A percentile compares a stretch with the other conserved stretches of the same genome.
phyloP scores from a whole-genome alignment of 2,797 vertebrate species.

The Cuculus canorus region DNA sequence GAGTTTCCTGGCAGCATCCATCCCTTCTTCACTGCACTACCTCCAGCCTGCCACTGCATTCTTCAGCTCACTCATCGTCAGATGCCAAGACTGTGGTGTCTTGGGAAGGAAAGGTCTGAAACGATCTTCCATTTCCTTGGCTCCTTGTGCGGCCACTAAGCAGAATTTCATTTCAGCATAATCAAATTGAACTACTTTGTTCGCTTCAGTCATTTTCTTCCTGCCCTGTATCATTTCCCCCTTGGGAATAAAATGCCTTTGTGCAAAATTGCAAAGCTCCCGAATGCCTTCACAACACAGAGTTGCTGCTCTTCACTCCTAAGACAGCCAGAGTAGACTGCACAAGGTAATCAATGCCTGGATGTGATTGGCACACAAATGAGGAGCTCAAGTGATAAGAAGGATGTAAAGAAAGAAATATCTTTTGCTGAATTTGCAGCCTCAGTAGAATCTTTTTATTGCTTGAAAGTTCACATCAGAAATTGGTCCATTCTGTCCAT shows the following conservation, averaged over 20 bases:
- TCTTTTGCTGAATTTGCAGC: not conserved
- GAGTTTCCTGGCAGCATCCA: not conserved
- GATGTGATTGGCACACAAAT: slow-evolving; percentile 56
- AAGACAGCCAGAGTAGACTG: slow-evolving; percentile 24
- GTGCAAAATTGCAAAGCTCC: slow-evolving; percentile 4
- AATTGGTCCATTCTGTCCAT: not conserved
- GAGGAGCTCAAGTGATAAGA: not conserved
- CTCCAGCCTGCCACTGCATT: not conserved
- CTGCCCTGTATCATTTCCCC: not conserved
- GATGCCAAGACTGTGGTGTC: not conserved
- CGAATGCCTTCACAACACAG: not conserved
- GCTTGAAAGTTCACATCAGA: not conserved
- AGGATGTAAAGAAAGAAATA: not conserved
- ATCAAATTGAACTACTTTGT: slow-evolving; percentile 20
- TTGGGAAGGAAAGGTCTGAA: not conserved
- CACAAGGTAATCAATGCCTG: slow-evolving; percentile 39
- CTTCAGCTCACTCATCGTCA: not conserved
- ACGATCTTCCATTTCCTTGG: not conserved
- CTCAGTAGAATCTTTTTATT: not conserved
- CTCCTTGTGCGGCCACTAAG: not conserved
- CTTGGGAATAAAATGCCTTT: slow-evolving; percentile 8
- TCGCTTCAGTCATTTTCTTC: slow-evolving; percentile 21
- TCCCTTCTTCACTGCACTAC: not conserved
- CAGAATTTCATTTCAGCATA: slow-evolving; percentile 22
- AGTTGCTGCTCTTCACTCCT: not conserved